Percentiles rank a stretch among this genome's conserved stretches.
Conservation (phyloP, 2,113 vertebrate species). For the Nothocercus julius region DNA sequence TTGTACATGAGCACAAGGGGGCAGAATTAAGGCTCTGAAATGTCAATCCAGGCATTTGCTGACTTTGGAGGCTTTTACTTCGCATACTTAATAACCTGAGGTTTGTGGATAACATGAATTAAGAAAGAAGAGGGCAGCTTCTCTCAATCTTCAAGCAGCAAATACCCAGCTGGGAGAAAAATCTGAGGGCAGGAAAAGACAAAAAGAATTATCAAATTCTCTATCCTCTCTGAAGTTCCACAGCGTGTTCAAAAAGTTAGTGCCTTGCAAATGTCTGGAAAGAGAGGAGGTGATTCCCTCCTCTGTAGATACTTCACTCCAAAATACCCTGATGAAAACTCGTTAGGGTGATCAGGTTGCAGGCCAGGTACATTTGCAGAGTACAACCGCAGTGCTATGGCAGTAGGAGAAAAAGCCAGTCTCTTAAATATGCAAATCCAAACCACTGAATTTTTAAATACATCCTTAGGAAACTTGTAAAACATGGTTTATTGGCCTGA, state of each 20-base stretch:
- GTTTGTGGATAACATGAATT: background rate
- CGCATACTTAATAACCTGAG: background rate
- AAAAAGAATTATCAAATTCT: background rate
- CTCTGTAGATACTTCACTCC: background rate
- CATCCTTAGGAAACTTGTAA: slow-evolving; percentile 21
- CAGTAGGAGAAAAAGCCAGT: background rate
- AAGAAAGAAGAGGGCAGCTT: background rate
- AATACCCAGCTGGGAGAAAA: background rate
- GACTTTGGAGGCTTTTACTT: background rate
- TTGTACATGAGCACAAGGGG: background rate
- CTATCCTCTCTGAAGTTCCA: background rate
- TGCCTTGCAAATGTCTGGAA: background rate
- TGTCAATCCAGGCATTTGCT: background rate
- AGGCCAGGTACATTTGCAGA: background rate
- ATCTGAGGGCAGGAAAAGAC: background rate
- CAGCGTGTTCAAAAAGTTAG: background rate
- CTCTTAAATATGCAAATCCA: background rate
- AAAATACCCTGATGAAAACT: background rate
- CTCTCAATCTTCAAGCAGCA: background rate
- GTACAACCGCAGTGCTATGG: background rate
- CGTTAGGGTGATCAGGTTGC: background rate
- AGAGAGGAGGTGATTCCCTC: background rate
- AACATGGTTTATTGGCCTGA: background rate
- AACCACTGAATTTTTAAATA: slow-evolving; percentile 37
- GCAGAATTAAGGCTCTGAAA: background rate